phyloP scores from a whole-genome alignment of 2,113 vertebrate genomes.

The Raja brachyura region DNA sequence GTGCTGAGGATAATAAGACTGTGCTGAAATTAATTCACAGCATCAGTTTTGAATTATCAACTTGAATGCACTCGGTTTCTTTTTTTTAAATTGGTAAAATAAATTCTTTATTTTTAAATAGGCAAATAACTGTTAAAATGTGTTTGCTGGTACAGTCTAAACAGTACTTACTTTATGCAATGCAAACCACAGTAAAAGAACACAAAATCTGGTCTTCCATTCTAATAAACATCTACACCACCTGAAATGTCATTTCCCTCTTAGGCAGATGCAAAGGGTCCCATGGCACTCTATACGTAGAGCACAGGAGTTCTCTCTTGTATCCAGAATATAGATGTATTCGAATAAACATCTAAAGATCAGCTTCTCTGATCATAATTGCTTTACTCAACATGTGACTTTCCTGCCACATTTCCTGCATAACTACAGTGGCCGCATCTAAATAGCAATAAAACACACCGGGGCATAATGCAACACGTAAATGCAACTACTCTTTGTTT shows the following conservation, averaged over 20 bases:
- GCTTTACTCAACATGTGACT: background rate
- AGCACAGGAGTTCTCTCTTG: background rate
- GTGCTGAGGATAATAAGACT: background rate
- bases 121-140: background rate
- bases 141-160: too few species aligned
- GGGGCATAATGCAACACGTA: background rate
- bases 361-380: background rate
- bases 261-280: background rate
- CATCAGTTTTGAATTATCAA: too few species aligned
- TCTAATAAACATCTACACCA: background rate
- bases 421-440: background rate
- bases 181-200: background rate
- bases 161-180: too few species aligned
- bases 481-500: background rate
- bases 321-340: too few species aligned
- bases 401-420: background rate
- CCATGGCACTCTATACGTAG: background rate
- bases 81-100: background rate
- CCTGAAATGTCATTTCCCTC: background rate
- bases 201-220: background rate
- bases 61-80: background rate
- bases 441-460: background rate
- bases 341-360: too few species aligned
- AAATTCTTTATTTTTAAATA: background rate
- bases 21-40: background rate